A percentile compares a stretch with the other conserved stretches of the same genome.
Conservation (phyloP, 2,888 invertebrate genomes). For the Pinctada fucata region DNA sequence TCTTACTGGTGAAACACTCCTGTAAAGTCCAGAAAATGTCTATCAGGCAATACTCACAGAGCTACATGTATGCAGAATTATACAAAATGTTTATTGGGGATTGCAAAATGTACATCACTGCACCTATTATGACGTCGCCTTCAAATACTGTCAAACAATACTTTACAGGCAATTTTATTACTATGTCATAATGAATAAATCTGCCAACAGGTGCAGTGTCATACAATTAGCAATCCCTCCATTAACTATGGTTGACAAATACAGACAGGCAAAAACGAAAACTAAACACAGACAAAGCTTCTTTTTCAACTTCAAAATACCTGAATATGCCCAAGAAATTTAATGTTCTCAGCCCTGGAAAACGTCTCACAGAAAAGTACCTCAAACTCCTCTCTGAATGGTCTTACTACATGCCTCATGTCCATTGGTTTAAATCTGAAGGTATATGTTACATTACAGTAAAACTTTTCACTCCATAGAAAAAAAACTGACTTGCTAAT, state of each 20-base stretch:
- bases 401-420: constrained; percentile 87
- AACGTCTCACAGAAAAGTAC: constrained; percentile 86
- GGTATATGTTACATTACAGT: constrained; percentile 9
- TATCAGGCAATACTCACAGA: too few relatives aligned
- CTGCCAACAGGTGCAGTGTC: too few relatives aligned
- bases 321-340: constrained; percentile 89
- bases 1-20: constrained; percentile 84
- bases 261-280: not conserved
- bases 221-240: too few relatives aligned
- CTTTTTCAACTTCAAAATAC: constrained; percentile 69
- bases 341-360: constrained; percentile 87
- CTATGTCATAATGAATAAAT: too few relatives aligned
- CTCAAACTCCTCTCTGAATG: constrained; percentile 90
- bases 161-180: too few relatives aligned
- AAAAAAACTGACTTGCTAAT: too few relatives aligned
- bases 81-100: too few relatives aligned
- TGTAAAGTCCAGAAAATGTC: constrained; percentile 48
- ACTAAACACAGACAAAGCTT: not conserved
- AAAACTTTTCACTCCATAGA: too few relatives aligned
- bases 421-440: constrained; percentile 92
- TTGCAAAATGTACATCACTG: not conserved
- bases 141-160: too few relatives aligned
- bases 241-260: too few relatives aligned
- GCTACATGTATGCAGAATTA: too few relatives aligned
- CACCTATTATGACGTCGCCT: not conserved